Evolutionary conservation across 2,888 invertebrate species (phyloP).

Genomic region (Mongoloraphidia duomilia): DNA sequence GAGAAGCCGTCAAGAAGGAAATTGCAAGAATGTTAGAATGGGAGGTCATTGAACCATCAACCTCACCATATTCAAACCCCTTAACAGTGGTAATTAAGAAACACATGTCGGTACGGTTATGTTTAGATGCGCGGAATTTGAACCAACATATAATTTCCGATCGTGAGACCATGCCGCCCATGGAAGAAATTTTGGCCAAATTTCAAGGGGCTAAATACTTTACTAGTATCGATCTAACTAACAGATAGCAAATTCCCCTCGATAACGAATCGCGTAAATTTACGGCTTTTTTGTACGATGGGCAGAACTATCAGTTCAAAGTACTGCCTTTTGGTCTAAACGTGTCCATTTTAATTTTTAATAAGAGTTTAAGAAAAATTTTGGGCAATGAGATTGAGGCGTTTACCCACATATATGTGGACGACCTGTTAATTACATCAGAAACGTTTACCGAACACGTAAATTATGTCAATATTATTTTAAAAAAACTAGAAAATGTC

Average conservation of each 20-base stretch:
- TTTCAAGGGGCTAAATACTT: neutral
- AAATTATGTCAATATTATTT: neutral
- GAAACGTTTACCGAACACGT: neutral
- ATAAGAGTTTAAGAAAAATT: neutral
- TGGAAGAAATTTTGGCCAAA: neutral
- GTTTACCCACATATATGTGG: neutral
- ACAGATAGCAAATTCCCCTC: neutral
- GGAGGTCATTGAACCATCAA: slow-evolving; percentile 1
- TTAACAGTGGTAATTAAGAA: slow-evolving; percentile 4
- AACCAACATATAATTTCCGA: neutral
- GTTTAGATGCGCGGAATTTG: slow-evolving; percentile 4
- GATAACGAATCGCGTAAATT: neutral
- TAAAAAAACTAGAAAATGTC: neutral
- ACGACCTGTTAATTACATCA: neutral
- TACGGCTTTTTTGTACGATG: neutral
- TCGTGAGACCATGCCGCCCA: too few species aligned
- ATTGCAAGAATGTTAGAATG: neutral
- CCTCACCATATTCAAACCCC: slow-evolving; percentile 1
- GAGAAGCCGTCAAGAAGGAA: neutral
- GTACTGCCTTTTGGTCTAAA: neutral
- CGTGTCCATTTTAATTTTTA: neutral
- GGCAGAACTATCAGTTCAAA: too few species aligned
- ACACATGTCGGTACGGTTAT: slow-evolving; percentile 1
- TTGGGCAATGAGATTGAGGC: neutral
- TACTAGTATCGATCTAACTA: neutral